Evolutionary conservation across 2,888 invertebrate genomes (phyloP), one percentile per base, ranked within the genome.

Genomic region (Papilio demoleus): DNA sequence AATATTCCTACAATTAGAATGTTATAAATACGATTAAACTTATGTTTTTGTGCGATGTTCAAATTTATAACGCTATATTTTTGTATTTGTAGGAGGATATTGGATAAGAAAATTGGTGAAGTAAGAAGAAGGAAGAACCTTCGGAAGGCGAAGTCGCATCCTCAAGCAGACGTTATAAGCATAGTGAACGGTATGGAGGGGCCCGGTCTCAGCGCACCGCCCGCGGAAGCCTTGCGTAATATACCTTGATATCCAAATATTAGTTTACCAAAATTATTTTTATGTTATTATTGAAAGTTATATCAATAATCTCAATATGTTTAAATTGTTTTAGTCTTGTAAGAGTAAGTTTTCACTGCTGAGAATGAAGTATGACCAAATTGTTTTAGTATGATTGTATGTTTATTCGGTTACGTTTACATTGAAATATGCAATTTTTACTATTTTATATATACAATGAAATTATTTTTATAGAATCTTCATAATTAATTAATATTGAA

Each of bases 181-280:
- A 93, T 93, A 78, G 83, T 88, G 2, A 80, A 86, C 71, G 83
- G 88, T 53, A 92, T 92, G 87, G 92, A 93, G 68, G 87, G 87
- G 50, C 75, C 86, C 0, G 85, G 80, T 17, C 76, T 79, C 17
- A 92, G 88, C 64, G 74, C 75, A 9, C 82, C 93, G 0, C 92
- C 93, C 0, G 83, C 84, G 0, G 86, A 87, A 64, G 71, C 75
- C 2, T 70, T 92, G 22, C 78, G 84, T n/a, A 77, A 79, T 70
- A 82, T 88, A 78, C 90, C 90, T 27, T 90, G 82, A 75, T 40
- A 34, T n/a, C 34, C 67, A 61, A 9, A 38, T 38, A 27, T 31
- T 53, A n/a, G 24, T 40, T 6, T 50, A 22, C 24, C 42, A 47
- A 47, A 47, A 61, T n/a, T 24, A 31, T 27, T 59, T 38, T 19